Conservation (phyloP, 2,888 invertebrate species). For the Choristoneura rosaceana region DNA sequence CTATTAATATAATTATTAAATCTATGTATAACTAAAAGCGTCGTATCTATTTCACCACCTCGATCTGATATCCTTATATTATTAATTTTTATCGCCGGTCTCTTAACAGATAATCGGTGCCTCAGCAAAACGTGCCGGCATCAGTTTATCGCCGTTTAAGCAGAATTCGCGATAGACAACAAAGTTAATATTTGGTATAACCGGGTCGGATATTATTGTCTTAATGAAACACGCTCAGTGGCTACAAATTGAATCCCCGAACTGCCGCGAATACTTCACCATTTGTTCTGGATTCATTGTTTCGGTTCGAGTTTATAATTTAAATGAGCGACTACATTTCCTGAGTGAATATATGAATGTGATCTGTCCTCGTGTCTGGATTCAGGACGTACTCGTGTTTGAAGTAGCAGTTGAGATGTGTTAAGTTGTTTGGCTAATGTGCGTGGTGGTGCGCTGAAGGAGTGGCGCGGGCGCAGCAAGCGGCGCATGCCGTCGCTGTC, state of each 20-base stretch:
- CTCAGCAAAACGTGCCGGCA: constrained; percentile 16
- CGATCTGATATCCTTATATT: not conserved
- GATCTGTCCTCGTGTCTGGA: not conserved
- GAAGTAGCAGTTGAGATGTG: not conserved
- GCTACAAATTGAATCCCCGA: constrained; percentile 46
- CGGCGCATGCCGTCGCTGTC: constrained; percentile 90
- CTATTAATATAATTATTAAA: constrained; percentile 10
- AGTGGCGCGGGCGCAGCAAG: constrained; percentile 77
- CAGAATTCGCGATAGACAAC: constrained; percentile 4
- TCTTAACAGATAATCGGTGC: not conserved
- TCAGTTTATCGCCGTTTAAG: constrained; percentile 15
- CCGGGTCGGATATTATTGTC: constrained; percentile 2
- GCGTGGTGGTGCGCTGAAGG: constrained; percentile 60
- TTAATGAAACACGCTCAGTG: constrained; percentile 20
- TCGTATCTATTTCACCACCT: constrained; percentile 7
- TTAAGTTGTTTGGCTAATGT: constrained; percentile 41
- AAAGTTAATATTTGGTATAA: constrained; percentile 14
- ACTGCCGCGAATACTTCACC: constrained; percentile 33
- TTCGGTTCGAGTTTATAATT: not conserved
- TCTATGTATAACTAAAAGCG: not conserved
- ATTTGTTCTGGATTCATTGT: constrained; percentile 29
- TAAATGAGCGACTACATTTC: not conserved
- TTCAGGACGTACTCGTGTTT: not conserved
- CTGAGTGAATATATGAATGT: not conserved
- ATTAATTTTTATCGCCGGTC: not conserved